phyloP scores from a whole-genome alignment of 1,140 invertebrate species.

The Nylanderia fulva region DNA sequence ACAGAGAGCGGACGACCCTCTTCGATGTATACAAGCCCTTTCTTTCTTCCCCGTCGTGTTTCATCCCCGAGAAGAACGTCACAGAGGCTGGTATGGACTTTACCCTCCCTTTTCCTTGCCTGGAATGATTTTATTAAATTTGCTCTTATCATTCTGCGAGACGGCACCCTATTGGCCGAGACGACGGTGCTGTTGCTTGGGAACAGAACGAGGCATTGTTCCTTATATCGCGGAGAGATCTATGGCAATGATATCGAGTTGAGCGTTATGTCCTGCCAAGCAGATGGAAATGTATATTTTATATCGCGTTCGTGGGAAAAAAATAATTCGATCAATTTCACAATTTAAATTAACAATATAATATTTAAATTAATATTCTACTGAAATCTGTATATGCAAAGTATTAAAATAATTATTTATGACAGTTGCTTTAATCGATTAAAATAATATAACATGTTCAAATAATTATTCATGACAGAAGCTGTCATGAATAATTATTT shows the following conservation, averaged over 20 bases:
- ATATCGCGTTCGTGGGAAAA: no score
- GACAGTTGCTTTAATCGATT: no score
- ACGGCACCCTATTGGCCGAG: constrained; percentile 37
- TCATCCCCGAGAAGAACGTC: constrained; percentile 58
- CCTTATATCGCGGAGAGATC: constrained; percentile 24
- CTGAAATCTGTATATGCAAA: background rate
- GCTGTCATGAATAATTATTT: no score
- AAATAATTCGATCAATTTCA: no score
- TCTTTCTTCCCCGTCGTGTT: constrained; percentile 57
- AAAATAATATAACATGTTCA: no score
- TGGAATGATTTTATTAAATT: constrained; percentile 75
- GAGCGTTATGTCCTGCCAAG: background rate
- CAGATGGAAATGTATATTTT: background rate
- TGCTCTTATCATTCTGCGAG: constrained; percentile 66
- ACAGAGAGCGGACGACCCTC: constrained; percentile 39
- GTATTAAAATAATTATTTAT: constrained; percentile 9
- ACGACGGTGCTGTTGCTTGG: constrained; percentile 14
- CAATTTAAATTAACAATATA: no score
- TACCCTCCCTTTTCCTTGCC: background rate
- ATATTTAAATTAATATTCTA: background rate
- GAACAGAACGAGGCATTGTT: constrained; percentile 34
- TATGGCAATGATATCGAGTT: constrained; percentile 39
- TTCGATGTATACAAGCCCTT: constrained; percentile 34
- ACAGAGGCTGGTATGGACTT: constrained; percentile 30
- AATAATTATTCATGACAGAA: background rate